These are phyloP conservation scores for Dione juno DNA, from an alignment of 2,888 invertebrate species.

Conservation along the genomic window DNA sequence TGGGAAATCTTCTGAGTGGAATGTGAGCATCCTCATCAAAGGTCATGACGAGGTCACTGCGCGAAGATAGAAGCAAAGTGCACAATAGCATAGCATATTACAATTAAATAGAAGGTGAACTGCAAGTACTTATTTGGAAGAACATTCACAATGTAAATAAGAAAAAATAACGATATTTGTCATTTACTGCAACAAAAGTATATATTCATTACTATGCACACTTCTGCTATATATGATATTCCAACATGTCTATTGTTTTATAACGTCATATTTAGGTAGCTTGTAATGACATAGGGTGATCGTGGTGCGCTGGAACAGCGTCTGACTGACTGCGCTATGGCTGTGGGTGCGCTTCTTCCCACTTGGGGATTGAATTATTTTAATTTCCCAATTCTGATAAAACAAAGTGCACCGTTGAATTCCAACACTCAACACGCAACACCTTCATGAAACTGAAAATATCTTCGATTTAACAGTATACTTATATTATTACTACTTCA, in stretches of 20 bases:
- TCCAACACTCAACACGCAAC: too few relatives aligned
- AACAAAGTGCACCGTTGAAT: background rate
- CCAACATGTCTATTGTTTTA: background rate
- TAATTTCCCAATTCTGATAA: background rate
- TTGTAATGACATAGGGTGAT: too few relatives aligned
- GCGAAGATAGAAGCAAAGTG: constrained; percentile 49
- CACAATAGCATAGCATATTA: constrained; percentile 62
- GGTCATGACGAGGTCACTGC: constrained; percentile 68
- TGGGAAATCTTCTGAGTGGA: constrained; percentile 69
- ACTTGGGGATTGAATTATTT: too few relatives aligned
- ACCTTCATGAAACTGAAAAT: too few relatives aligned
- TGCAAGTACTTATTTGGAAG: constrained; percentile 44
- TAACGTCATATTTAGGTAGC: background rate
- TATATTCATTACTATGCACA: background rate
- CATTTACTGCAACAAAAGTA: background rate
- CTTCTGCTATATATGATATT: background rate
- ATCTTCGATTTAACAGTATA: too few relatives aligned
- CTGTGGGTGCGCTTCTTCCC: too few relatives aligned
- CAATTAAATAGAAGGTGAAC: constrained; percentile 67
- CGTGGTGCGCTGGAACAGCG: too few relatives aligned
- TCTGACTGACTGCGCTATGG: too few relatives aligned
- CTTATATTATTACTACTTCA: too few relatives aligned
- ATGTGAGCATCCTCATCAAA: constrained; percentile 78
- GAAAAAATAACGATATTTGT: constrained; percentile 1
- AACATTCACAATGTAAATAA: constrained; percentile 32